Conservation (phyloP, 2,888 invertebrate genomes). For the Campoletis raptor region DNA sequence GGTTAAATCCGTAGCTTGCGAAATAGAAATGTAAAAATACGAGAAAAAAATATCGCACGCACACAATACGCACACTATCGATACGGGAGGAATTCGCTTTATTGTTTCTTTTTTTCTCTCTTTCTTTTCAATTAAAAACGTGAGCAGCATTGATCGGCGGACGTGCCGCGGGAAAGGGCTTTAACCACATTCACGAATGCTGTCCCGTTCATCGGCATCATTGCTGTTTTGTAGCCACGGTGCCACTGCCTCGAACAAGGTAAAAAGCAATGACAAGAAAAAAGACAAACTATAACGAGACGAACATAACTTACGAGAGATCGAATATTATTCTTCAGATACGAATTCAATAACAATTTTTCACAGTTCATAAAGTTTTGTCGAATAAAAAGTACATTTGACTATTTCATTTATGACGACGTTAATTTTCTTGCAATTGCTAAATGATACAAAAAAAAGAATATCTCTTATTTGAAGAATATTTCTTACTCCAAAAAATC, state of each 20-base stretch:
- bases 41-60: conserved; percentile 20
- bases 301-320: conserved; percentile 21
- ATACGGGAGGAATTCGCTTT: conserved; percentile 68
- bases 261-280: conserved; percentile 78
- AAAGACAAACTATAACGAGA: conserved; percentile 46
- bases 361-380: background rate
- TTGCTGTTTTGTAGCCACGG: conserved; percentile 82
- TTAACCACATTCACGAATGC: conserved; percentile 82
- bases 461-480: conserved; percentile 35
- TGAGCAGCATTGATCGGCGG: conserved; percentile 82
- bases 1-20: conserved; percentile 38
- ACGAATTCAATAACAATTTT: conserved; percentile 28
- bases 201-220: conserved; percentile 83
- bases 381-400: background rate
- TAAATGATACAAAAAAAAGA: background rate
- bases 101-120: conserved; percentile 60
- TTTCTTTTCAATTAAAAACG: conserved; percentile 80
- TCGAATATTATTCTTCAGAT: conserved; percentile 42
- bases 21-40: background rate
- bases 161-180: conserved; percentile 81
- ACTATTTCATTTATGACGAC: background rate
- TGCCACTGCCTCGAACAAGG: conserved; percentile 82
- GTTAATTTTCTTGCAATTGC: background rate
- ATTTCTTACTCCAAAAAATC: conserved; percentile 27
- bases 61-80: conserved; percentile 18